Percentiles rank a stretch among this genome's conserved stretches.
Conservation (phyloP, 2,797 vertebrate genomes). For the Poeciliopsis paucimaculata region DNA sequence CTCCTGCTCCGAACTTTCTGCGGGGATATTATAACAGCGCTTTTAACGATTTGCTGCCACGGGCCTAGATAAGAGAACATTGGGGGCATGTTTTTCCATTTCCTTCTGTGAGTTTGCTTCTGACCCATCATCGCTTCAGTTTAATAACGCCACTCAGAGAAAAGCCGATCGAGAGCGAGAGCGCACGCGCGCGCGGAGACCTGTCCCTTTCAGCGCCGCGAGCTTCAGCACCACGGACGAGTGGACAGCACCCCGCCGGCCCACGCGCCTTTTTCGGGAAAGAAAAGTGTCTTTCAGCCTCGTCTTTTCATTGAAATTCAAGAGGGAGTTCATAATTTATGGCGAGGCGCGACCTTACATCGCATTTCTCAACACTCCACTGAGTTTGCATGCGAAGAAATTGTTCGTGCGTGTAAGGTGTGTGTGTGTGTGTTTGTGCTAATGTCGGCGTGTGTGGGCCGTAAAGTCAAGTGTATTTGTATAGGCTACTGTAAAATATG, state of each 20-base stretch:
- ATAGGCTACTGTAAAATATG: not conserved
- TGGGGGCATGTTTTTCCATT: slow-evolving; percentile 27
- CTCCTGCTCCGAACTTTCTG: slow-evolving; percentile 39
- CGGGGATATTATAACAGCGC: slow-evolving; percentile 7
- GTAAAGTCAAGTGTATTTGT: not conserved
- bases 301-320: slow-evolving; percentile 48
- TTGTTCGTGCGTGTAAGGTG: not conserved
- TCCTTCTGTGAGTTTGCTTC: slow-evolving; percentile 37
- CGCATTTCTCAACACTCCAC: slow-evolving; percentile 41
- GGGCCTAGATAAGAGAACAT: slow-evolving; percentile 14
- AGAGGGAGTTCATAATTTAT: slow-evolving; percentile 43
- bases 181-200: slow-evolving; percentile 65
- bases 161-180: slow-evolving; percentile 39
- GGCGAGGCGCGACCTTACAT: slow-evolving; percentile 57
- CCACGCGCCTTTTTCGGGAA: slow-evolving; percentile 41
- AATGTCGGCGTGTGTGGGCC: not conserved
- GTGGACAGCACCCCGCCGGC: slow-evolving; percentile 54
- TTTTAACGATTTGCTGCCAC: slow-evolving; percentile 11
- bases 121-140: slow-evolving; percentile 39
- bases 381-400: slow-evolving; percentile 40
- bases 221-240: slow-evolving; percentile 74
- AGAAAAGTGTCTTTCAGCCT: slow-evolving; percentile 30
- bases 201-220: slow-evolving; percentile 83
- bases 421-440: not conserved
- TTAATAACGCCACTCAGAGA: slow-evolving; percentile 38